Evolutionary conservation across 2,797 vertebrate genomes (phyloP).

Genomic region (Coracias cyanogaster): DNA sequence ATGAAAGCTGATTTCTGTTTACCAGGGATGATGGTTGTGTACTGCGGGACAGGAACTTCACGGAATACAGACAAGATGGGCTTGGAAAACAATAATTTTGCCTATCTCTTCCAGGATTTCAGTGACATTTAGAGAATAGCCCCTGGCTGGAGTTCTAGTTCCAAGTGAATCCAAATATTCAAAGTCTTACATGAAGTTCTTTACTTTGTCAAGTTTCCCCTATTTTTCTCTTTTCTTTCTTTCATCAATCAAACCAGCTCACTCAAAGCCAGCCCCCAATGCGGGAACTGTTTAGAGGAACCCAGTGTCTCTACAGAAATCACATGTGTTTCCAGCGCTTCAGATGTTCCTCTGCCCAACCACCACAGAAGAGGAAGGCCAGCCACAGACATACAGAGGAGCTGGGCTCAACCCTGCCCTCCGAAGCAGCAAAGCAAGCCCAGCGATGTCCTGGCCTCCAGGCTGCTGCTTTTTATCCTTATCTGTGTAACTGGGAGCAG

Average conservation of each 20-base stretch:
- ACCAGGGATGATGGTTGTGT: not conserved
- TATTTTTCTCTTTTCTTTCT: not conserved
- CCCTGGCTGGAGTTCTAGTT: not conserved
- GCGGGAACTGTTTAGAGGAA: not conserved
- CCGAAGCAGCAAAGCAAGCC: not conserved
- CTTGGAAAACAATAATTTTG: not conserved
- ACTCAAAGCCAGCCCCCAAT: not conserved
- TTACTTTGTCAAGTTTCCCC: not conserved
- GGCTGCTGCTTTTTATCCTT: not conserved
- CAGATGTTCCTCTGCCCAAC: not conserved
- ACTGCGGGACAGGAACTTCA: not conserved
- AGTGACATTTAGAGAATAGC: not conserved
- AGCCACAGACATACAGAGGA: not conserved
- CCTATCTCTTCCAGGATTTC: not conserved
- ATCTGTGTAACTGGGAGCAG: not conserved
- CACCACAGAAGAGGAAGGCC: not conserved
- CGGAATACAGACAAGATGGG: not conserved
- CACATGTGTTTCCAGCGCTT: not conserved
- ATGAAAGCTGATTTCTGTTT: not conserved
- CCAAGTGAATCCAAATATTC: not conserved
- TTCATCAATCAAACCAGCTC: not conserved
- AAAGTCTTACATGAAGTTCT: not conserved
- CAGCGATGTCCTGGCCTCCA: not conserved
- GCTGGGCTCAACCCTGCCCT: not conserved
- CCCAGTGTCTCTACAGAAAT: not conserved